Conservation (phyloP, 1,140 invertebrate species). For the Penaeus japonicus region DNA sequence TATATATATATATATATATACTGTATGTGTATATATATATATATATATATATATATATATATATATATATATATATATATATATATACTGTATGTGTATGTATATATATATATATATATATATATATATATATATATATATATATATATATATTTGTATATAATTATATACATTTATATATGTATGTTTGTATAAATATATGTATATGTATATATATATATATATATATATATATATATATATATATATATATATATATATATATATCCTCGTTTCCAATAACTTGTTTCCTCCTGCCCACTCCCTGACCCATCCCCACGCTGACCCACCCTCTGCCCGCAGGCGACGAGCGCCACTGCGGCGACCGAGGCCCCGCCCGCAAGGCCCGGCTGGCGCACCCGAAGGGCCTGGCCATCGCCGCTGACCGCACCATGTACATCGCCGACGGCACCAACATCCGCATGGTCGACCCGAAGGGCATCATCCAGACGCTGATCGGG, state of each 20-base stretch:
- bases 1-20: no score
- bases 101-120: no score
- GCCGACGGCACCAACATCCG: conserved; percentile 93
- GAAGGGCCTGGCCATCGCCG: conserved; percentile 90
- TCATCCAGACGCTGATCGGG: conserved; percentile 94
- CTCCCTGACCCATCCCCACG: neutral
- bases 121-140: no score
- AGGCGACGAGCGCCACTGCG: conserved; percentile 85
- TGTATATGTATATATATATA: no score
- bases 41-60: neutral
- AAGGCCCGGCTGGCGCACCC: conserved; percentile 93
- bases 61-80: neutral
- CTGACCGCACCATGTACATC: conserved; percentile 91
- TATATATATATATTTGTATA: no score
- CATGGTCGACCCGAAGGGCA: conserved; percentile 86
- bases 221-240: no score
- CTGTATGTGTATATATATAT: neutral
- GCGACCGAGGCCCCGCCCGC: conserved; percentile 89
- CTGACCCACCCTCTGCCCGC: neutral
- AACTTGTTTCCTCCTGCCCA: neutral
- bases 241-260: no score
- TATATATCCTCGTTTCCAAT: no score
- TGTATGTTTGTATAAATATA: no score
- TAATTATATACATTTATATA: no score
- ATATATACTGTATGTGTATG: no score